Conservation (phyloP, 2,888 invertebrate species). For the Villa cingulata region DNA sequence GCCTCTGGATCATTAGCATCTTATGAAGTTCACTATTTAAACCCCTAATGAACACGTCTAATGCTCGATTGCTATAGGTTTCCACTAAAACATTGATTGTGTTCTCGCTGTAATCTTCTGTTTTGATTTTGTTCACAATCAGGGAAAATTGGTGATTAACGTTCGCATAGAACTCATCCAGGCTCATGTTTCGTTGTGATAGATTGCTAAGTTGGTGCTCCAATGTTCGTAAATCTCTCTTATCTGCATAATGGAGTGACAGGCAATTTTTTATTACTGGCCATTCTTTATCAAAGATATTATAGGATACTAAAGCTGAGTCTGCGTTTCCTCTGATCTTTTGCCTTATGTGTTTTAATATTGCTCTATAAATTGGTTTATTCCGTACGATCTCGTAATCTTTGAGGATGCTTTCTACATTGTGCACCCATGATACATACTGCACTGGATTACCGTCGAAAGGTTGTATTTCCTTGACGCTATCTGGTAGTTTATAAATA, state of each 20-base stretch:
- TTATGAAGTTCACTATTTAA: constrained; percentile 8
- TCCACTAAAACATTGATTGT: not conserved
- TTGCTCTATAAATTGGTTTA: too few relatives aligned
- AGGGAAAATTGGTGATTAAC: constrained; percentile 5
- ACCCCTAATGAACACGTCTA: constrained; percentile 9
- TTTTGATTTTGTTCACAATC: constrained; percentile 7
- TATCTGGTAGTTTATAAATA: too few relatives aligned
- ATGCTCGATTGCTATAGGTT: constrained; percentile 3
- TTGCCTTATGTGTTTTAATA: too few relatives aligned
- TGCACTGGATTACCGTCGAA: too few relatives aligned
- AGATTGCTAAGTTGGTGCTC: not conserved
- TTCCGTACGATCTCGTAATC: too few relatives aligned
- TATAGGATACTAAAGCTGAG: too few relatives aligned
- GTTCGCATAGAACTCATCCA: constrained; percentile 5
- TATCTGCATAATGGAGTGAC: not conserved
- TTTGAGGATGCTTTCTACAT: too few relatives aligned
- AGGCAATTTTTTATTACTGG: too few relatives aligned
- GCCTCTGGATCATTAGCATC: constrained; percentile 9
- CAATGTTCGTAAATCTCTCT: not conserved
- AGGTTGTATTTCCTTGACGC: too few relatives aligned
- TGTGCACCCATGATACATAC: too few relatives aligned
- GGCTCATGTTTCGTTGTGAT: not conserved
- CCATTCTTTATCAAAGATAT: too few relatives aligned
- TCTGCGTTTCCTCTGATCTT: too few relatives aligned
- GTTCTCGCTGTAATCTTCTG: constrained; percentile 1